These are phyloP conservation scores for Vulpes ferrilata DNA, from an alignment of 2,113 vertebrate genomes.

Conservation along the genomic window DNA sequence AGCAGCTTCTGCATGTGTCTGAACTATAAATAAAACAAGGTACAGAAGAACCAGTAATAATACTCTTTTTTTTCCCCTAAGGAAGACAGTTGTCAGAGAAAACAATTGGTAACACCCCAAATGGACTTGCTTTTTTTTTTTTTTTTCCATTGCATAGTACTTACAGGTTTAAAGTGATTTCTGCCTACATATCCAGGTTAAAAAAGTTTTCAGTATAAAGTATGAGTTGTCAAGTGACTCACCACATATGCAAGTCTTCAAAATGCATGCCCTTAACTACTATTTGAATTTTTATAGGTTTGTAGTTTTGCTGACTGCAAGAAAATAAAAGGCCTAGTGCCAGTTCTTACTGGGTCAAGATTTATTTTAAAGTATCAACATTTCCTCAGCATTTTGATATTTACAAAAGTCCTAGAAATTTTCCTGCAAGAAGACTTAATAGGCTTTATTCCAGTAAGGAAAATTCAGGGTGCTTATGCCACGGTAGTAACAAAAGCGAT, in stretches of 20 bases:
- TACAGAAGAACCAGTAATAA: neutral
- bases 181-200: constrained; percentile 47
- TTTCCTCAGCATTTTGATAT: constrained; percentile 53
- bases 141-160: neutral
- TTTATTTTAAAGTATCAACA: constrained; percentile 76
- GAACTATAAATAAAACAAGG: neutral
- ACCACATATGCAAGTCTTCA: constrained; percentile 39
- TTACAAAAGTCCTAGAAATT: constrained; percentile 46
- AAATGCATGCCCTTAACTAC: constrained; percentile 58
- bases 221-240: constrained; percentile 60
- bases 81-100: constrained; percentile 45
- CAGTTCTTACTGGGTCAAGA: constrained; percentile 73
- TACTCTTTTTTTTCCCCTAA: neutral
- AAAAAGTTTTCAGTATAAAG: constrained; percentile 51
- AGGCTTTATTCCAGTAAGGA: constrained; percentile 27
- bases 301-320: constrained; percentile 71
- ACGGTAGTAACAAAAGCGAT: neutral
- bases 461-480: neutral
- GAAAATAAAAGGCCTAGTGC: constrained; percentile 66
- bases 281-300: constrained; percentile 67
- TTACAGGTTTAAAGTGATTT: constrained; percentile 19
- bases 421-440: constrained; percentile 43
- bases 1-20: neutral
- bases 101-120: constrained; percentile 34
- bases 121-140: constrained; percentile 25